phyloP scores from a whole-genome alignment of 2,797 vertebrate species.

The Gorsachius magnificus region DNA sequence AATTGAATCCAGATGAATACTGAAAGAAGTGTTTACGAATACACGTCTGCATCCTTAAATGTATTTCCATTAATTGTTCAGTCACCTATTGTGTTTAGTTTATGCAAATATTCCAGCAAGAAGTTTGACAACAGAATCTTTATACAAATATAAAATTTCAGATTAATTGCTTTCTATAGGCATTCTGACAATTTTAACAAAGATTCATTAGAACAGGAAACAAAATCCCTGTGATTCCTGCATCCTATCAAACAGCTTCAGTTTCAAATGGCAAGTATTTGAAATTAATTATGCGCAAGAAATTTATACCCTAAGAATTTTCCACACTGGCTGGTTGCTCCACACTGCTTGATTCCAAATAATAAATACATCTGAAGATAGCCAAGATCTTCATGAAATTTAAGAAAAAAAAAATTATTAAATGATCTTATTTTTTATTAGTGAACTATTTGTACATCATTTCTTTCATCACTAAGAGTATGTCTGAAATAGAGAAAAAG shows the following conservation, averaged over 20 bases:
- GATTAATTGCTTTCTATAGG: neutral
- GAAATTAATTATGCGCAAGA: neutral
- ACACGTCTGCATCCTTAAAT: neutral
- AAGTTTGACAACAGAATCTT: neutral
- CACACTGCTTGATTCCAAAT: neutral
- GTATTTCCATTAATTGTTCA: neutral
- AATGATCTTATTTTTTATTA: neutral
- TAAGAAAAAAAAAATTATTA: neutral
- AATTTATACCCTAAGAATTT: neutral
- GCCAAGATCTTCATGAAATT: neutral
- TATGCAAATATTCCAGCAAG: neutral
- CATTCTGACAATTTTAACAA: neutral
- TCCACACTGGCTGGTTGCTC: neutral
- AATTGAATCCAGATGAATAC: neutral
- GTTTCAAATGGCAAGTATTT: neutral
- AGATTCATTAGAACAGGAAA: neutral
- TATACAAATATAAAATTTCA: neutral
- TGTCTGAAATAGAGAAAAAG: neutral
- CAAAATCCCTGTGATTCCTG: neutral
- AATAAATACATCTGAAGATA: neutral
- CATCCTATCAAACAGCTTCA: neutral
- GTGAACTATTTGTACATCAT: neutral
- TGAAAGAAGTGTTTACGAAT: neutral
- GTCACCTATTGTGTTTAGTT: neutral
- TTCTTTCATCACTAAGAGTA: neutral